phyloP scores from a whole-genome alignment of 2,888 invertebrate species.

The Cyrtodaria siliqua region DNA sequence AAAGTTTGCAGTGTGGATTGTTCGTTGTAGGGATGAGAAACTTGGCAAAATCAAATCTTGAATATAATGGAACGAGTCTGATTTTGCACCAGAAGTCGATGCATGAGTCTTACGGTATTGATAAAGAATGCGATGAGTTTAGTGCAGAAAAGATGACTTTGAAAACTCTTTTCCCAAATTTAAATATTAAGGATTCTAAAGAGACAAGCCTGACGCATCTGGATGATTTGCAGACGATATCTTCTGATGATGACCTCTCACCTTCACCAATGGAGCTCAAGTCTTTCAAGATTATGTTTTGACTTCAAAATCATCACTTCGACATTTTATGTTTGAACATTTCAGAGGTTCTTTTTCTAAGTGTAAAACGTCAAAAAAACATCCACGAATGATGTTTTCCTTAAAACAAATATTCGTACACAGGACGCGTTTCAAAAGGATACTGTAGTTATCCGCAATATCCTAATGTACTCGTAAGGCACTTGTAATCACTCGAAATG shows the following conservation, averaged over 20 bases:
- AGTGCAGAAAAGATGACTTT: constrained; percentile 24
- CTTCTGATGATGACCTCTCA: constrained; percentile 39
- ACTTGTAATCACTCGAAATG: too few relatives aligned
- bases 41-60: constrained; percentile 71
- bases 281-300: constrained; percentile 44
- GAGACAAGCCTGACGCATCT: constrained; percentile 78
- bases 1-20: constrained; percentile 76
- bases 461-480: too few relatives aligned
- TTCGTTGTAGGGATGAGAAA: constrained; percentile 74
- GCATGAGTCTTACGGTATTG: constrained; percentile 63
- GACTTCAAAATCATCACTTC: too few relatives aligned
- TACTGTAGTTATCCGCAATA: too few relatives aligned
- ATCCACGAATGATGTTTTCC: too few relatives aligned
- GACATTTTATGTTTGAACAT: too few relatives aligned
- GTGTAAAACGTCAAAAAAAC: too few relatives aligned
- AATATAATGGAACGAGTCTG: constrained; percentile 77
- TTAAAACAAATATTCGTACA: too few relatives aligned
- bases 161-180: constrained; percentile 16
- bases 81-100: constrained; percentile 76
- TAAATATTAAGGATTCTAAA: constrained; percentile 14
- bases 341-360: too few relatives aligned
- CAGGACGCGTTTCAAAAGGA: too few relatives aligned
- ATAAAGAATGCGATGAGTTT: constrained; percentile 52
- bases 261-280: constrained; percentile 70
- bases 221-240: constrained; percentile 59